Evolutionary conservation across 2,113 vertebrate genomes (phyloP), one percentile per base, ranked within the genome.

Genomic region (human (Homo sapiens)): DNA sequence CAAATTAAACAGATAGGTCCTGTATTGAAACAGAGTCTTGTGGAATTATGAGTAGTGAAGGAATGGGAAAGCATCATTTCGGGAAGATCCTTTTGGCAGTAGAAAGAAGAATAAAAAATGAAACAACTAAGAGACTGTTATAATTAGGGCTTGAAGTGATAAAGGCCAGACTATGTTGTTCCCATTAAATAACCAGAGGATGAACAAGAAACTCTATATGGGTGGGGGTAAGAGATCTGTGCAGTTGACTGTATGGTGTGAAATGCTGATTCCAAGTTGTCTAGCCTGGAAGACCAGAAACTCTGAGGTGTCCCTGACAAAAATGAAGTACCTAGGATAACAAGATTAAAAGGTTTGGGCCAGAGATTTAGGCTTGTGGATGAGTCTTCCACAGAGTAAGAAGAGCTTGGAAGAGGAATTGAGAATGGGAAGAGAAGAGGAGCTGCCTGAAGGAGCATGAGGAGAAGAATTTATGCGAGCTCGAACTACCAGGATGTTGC

Each of bases 161-260:
- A 48, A 81, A 23, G 64, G 25, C 16, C 23, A 59, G 18, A 43
- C 27, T 95, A 87, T 38, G 7, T 11, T 87, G 35, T 27, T 88
- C 17, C 64, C 12, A 76, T 81, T 50, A 97, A 93, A 87, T 68
- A 79, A 68, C 11, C 50, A 95, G 79, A 72, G 66, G 64, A 92
- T 61, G 75, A 72, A 92, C 45, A 13, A 80, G 48, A 90, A 90
- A 90, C n/a, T 59, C 25, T 43, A 73, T 18, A 50, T 0, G 14
- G 59, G 48, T 38, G 57, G 25, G 93, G 90, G 83, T 27, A 89
- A 73, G 43, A 92, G 68, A 43, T 80, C 61, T 80, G 25, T 55
- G 23, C 23, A 83, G n/a, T 48, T 48, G 79, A 88, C 38, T 68
- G 2, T 35, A 68, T 43, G 20, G 13, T 91, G 5, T 20, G 70